phyloP scores from a whole-genome alignment of 64 coral and sea anemone genomes.

The Pachyseris speciosa region DNA sequence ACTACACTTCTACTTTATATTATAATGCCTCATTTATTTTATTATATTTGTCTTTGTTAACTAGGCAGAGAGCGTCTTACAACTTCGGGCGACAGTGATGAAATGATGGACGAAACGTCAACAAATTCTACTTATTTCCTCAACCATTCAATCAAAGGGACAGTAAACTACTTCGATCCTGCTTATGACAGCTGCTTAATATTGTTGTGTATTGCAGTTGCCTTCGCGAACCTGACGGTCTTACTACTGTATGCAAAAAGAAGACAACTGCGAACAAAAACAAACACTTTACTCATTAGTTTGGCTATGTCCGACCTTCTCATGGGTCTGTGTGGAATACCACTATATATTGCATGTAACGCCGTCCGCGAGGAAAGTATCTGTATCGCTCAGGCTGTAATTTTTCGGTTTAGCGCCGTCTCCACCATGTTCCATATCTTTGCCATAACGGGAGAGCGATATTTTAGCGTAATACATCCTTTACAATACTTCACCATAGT shows the following conservation, averaged over 20 bases:
- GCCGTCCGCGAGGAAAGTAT: constrained; percentile 13
- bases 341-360: constrained; percentile 78
- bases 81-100: background rate
- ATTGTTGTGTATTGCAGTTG: constrained; percentile 52
- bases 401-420: constrained; percentile 86
- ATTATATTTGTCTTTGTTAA: background rate
- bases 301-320: constrained; percentile 82
- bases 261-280: constrained; percentile 79
- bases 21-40: too few relatives aligned
- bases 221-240: constrained; percentile 77
- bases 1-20: too few relatives aligned
- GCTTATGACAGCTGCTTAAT: constrained; percentile 63
- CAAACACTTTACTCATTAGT: constrained; percentile 88
- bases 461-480: constrained; percentile 85
- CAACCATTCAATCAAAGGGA: background rate
- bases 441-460: constrained; percentile 88
- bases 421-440: constrained; percentile 97
- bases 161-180: constrained; percentile 39
- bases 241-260: constrained; percentile 75
- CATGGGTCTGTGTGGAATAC: constrained; percentile 83
- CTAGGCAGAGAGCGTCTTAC: background rate
- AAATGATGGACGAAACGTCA: background rate
- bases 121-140: background rate
- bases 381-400: constrained; percentile 18
- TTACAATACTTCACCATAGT: constrained; percentile 78